These are phyloP conservation scores for Hemichromis elongatus DNA, from an alignment of 2,113 vertebrate genomes.

Conservation along the genomic window DNA sequence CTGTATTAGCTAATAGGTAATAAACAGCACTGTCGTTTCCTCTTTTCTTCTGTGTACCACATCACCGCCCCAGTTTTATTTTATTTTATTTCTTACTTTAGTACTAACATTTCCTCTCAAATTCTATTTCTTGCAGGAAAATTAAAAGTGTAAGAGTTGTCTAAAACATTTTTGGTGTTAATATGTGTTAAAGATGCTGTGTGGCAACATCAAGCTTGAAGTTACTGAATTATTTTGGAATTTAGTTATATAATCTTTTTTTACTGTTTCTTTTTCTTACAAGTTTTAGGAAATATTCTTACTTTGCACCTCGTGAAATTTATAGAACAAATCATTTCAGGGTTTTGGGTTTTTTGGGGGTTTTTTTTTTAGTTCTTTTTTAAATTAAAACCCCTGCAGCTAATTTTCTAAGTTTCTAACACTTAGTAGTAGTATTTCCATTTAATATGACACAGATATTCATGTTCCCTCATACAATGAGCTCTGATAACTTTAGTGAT, in stretches of 20 bases:
- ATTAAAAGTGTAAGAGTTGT: not conserved
- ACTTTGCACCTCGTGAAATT: not conserved
- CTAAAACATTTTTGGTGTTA: not conserved
- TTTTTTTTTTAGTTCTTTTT: not conserved
- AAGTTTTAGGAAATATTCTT: not conserved
- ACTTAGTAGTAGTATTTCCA: not conserved
- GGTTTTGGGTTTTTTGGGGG: not conserved
- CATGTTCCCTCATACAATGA: not conserved
- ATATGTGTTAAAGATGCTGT: not conserved
- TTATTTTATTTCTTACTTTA: not conserved
- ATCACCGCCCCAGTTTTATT: too few species aligned
- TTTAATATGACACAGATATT: not conserved
- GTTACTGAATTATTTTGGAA: not conserved
- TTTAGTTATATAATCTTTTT: not conserved
- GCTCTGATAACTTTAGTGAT: not conserved
- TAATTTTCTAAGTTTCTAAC: not conserved
- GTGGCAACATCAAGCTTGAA: not conserved
- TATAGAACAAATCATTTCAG: not conserved
- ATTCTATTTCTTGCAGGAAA: not conserved
- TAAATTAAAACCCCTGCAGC: not conserved
- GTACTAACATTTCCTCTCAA: not conserved
- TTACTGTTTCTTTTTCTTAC: not conserved
- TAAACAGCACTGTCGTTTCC: not conserved
- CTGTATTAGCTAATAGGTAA: not conserved
- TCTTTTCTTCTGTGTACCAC: not conserved